Conservation (phyloP, 1,140 invertebrate genomes). For the Heliconius eleuchia region DNA sequence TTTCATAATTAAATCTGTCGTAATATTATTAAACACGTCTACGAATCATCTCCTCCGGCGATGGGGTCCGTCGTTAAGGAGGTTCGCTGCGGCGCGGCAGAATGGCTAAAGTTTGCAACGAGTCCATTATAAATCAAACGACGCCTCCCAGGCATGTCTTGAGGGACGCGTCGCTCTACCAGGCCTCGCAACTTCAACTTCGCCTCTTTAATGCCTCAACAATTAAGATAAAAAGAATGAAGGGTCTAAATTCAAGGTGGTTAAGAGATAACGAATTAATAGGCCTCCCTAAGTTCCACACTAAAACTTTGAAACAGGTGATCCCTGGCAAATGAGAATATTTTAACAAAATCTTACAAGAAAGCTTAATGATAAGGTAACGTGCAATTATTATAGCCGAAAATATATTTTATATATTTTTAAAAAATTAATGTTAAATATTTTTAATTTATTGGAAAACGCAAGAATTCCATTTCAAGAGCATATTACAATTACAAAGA, state of each 20-base stretch:
- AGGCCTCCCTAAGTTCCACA: slow-evolving; percentile 61
- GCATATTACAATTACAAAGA: not conserved
- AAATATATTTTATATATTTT: not conserved
- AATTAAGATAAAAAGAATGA: slow-evolving; percentile 81
- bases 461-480: not conserved
- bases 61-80: slow-evolving; percentile 77
- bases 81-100: slow-evolving; percentile 68
- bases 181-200: slow-evolving; percentile 73
- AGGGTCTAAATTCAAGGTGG: slow-evolving; percentile 78
- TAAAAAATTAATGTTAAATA: not conserved
- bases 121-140: slow-evolving; percentile 82
- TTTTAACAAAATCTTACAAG: not conserved
- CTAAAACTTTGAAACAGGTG: slow-evolving; percentile 49
- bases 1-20: slow-evolving; percentile 81
- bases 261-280: slow-evolving; percentile 79
- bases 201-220: slow-evolving; percentile 75
- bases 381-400: not conserved
- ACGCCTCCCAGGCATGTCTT: slow-evolving; percentile 78
- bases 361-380: not conserved
- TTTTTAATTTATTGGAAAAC: not conserved
- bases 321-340: slow-evolving; percentile 29
- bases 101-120: slow-evolving; percentile 79
- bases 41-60: slow-evolving; percentile 79
- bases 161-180: slow-evolving; percentile 70
- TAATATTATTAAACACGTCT: slow-evolving; percentile 81